Percentiles rank a stretch among this genome's conserved stretches.
These are phyloP conservation scores for Triops longicaudatus DNA, from an alignment of 1,140 invertebrate genomes.

Conservation along the genomic window DNA sequence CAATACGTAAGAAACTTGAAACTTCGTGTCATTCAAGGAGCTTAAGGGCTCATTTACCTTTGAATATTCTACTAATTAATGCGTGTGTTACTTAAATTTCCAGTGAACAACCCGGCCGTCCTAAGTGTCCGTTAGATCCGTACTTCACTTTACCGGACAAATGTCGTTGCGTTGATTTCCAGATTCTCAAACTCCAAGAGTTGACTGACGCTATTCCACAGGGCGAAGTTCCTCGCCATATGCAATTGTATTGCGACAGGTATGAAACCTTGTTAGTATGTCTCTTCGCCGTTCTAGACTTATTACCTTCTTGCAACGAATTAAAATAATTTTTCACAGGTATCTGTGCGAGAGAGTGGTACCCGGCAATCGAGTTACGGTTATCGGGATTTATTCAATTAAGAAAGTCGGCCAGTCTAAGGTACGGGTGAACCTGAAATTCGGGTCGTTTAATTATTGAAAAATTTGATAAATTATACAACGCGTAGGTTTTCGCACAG, in stretches of 20 bases:
- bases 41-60: background rate
- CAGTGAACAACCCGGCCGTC: slow-evolving; percentile 72
- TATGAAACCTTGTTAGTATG: slow-evolving; percentile 33
- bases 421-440: too few relatives aligned
- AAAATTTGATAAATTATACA: too few relatives aligned
- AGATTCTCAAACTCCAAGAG: slow-evolving; percentile 69
- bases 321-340: slow-evolving; percentile 40
- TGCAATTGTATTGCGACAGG: slow-evolving; percentile 90
- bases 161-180: slow-evolving; percentile 92
- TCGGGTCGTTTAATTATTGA: too few relatives aligned
- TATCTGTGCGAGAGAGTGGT: slow-evolving; percentile 91
- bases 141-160: slow-evolving; percentile 97
- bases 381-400: slow-evolving; percentile 95
- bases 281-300: background rate
- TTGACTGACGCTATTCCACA: slow-evolving; percentile 92
- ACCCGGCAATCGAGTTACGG: slow-evolving; percentile 88
- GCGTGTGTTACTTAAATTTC: too few relatives aligned
- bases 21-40: background rate
- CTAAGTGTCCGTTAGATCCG: slow-evolving; percentile 93
- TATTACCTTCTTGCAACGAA: too few relatives aligned
- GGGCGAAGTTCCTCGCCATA: slow-evolving; percentile 95
- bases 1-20: slow-evolving; percentile 58
- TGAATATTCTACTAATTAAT: slow-evolving; percentile 28
- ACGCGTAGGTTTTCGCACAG: too few relatives aligned
- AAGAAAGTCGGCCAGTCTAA: slow-evolving; percentile 66